Base-by-base conservation (phyloP, 1,140 invertebrate species). In the Trachymyrmex septentrionalis region DNA sequence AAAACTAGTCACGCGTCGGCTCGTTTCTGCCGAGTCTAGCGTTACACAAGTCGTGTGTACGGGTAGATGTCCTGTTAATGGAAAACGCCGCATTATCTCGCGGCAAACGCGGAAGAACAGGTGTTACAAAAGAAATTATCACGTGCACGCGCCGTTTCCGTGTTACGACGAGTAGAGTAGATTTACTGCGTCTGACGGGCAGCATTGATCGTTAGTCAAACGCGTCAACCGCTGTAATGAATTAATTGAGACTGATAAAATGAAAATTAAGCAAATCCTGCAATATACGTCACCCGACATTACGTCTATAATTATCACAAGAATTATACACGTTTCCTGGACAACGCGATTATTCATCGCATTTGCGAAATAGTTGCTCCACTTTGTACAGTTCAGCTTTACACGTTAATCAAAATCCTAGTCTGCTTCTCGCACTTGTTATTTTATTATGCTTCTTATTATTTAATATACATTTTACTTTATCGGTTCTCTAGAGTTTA, bases 41-140 rank as follows among this genome's bases (percentile, higher is more conserved):
- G 85, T 87, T 80, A 48, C 69, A 61, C 73, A 57, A 64, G 84
- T 57, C 72, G 9, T 34, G 76, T 81, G 27, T 81, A 86, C 67
- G 84, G 81, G 88, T 90, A 87, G 89, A 90, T 87, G 86, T 90
- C 86, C 89, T 90, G 75, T 90, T 90, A 90, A 87, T 87, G 89
- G 89, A 66, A 85, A 87, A 89, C 88, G 75, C 77, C 67, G 63
- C 73, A 87, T 90, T 89, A 90, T 90, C 80, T 87, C 53, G 57
- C 19, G 61, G 55, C 27, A 24, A 53, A 90, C 69, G 80, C 89
- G 89, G 89, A 90, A 90, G 88, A 90, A 87, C 88, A 90, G 86
- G 88, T 87, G 88, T 90, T 80, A 59, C 76, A 64, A 84, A 48
- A 82, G 88, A 86, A 87, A 89, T 87, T 87, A 82, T 78, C 71